Percentiles rank a stretch among this genome's conserved stretches.
These are phyloP conservation scores for Gambusia holbrooki DNA, from an alignment of 2,113 vertebrate species.

Conservation along the genomic window DNA sequence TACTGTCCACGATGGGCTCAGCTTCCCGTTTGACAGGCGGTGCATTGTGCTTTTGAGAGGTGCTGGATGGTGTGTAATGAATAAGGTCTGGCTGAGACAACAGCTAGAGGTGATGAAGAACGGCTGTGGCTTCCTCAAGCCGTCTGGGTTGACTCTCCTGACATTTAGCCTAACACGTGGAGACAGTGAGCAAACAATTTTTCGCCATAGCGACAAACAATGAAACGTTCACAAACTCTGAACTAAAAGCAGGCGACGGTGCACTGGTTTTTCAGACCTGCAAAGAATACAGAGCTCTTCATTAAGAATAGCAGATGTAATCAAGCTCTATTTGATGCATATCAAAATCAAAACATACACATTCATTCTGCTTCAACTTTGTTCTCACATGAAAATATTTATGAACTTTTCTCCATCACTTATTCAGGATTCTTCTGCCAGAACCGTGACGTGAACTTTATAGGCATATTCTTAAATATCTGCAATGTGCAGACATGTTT, in stretches of 20 bases:
- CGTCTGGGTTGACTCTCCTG: constrained; percentile 47
- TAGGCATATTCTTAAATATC: constrained; percentile 10
- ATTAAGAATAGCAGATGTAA: background rate
- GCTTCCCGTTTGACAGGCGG: constrained; percentile 16
- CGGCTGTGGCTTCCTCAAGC: constrained; percentile 38
- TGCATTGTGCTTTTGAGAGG: constrained; percentile 8
- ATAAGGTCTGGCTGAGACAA: constrained; percentile 25
- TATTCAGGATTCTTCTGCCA: background rate
- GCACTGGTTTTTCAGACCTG: background rate
- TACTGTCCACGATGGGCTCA: constrained; percentile 3
- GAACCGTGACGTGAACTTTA: background rate
- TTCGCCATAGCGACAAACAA: constrained; percentile 35
- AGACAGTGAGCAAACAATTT: constrained; percentile 51
- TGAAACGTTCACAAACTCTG: constrained; percentile 15
- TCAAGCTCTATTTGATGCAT: background rate
- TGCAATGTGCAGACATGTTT: background rate
- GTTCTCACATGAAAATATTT: background rate
- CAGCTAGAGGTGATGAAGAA: constrained; percentile 40
- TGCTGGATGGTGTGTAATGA: constrained; percentile 13
- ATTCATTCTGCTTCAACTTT: background rate
- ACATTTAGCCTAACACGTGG: constrained; percentile 57
- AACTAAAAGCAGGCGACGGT: background rate
- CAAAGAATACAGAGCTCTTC: background rate
- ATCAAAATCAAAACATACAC: background rate
- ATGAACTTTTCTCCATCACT: background rate